These are phyloP conservation scores for Philopedon plagiatum DNA, from an alignment of 2,888 invertebrate species.

Conservation along the genomic window DNA sequence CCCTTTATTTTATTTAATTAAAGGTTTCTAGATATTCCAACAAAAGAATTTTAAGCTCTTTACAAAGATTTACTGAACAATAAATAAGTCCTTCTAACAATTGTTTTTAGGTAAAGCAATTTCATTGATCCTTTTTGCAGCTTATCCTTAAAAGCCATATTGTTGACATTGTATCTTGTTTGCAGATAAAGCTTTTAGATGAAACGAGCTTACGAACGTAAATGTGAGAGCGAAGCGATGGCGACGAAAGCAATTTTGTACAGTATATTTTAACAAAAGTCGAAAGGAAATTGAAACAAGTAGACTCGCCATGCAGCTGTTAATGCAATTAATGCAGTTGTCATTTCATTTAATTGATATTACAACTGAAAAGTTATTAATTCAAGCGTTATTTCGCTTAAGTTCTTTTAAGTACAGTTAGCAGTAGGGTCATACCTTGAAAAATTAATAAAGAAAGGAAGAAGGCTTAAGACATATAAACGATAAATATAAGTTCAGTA, in stretches of 20 bases:
- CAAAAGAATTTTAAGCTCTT: not conserved
- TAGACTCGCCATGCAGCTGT: too few species aligned
- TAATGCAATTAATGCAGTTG: too few species aligned
- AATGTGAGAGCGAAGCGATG: constrained; percentile 31
- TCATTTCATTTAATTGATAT: too few species aligned
- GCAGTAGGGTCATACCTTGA: too few species aligned
- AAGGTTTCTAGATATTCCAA: not conserved
- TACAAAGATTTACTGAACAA: not conserved
- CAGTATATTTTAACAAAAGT: not conserved
- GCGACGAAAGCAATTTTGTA: not conserved
- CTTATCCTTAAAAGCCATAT: constrained; percentile 35
- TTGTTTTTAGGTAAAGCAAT: constrained; percentile 8
- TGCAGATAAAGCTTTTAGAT: constrained; percentile 40
- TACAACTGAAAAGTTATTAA: too few species aligned
- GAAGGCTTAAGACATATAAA: too few species aligned
- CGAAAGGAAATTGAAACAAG: not conserved
- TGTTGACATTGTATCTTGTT: constrained; percentile 40
- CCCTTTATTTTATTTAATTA: not conserved
- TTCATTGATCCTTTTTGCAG: constrained; percentile 19
- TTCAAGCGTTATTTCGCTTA: too few species aligned
- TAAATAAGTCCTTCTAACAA: not conserved
- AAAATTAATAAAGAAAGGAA: too few species aligned
- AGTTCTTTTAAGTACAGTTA: too few species aligned
- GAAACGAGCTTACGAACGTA: constrained; percentile 28
- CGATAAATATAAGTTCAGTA: too few species aligned